Evolutionary conservation across 2,888 invertebrate species (phyloP), one percentile per base, ranked within the genome.

Genomic region (Lissonota sp.): DNA sequence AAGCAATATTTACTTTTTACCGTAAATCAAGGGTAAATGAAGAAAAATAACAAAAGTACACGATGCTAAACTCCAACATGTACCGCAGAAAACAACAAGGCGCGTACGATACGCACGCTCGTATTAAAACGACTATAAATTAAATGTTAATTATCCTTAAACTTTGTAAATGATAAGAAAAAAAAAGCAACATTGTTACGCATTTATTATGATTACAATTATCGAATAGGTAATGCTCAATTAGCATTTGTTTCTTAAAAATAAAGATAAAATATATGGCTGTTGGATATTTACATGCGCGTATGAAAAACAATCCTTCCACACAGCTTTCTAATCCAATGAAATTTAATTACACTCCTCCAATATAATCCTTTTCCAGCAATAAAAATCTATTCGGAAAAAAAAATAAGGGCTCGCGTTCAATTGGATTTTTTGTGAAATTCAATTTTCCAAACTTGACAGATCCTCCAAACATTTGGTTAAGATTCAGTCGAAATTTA

Each of bases 231-330:
- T 92, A 92, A 92, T 92, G 92, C 92, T 92, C 92, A 91, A 92
- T 92, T 92, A 92, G 92, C 92, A 92, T 92, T 92, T 92, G 92
- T 92, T 92, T 92, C 91, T 91, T 91, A 91, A 92, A 26, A 92
- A 92, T 91, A 91, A 91, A 90, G 87, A 92, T 91, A 91, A 92
- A 92, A 92, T 92, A 92, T 92, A 92, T 92, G 92, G 92, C 92
- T 92, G 92, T 92, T 92, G 92, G 92, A 92, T 92, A 92, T 92
- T 91, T 89, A 89, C 80, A 88, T 87, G 85, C 84, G 85, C 83
- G 85, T 87, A 73, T 87, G 16, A 58, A 10, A 51, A 51, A 70
- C 82, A 84, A 85, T 88, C 83, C 83, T 73, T 74, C 44, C 8
- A 57, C 58, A 39, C 26, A 26, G 26, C 1, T 26, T 26, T 26